phyloP scores from a whole-genome alignment of 2,797 vertebrate genomes.

The Danio tinwini region DNA sequence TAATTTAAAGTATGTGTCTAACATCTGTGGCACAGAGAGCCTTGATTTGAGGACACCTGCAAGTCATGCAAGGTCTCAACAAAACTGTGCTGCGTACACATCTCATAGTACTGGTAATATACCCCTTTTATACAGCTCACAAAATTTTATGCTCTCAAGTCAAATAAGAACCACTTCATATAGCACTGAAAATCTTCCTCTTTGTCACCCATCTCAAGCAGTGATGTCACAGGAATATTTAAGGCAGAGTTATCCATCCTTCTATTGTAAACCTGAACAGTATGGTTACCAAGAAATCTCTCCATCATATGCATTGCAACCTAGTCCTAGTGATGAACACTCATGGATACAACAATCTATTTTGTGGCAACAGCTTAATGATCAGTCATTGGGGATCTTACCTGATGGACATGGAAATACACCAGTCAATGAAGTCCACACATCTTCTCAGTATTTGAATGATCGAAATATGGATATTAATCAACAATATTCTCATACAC shows the following conservation, averaged over 20 bases:
- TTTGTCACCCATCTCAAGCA: constrained; percentile 56
- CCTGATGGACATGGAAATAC: constrained; percentile 57
- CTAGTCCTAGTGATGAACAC: constrained; percentile 74
- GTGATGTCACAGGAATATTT: constrained; percentile 61
- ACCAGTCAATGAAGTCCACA: constrained; percentile 56
- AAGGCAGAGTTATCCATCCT: constrained; percentile 65
- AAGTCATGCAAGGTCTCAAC: constrained; percentile 73
- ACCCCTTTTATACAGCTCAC: constrained; percentile 62
- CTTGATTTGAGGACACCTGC: constrained; percentile 79
- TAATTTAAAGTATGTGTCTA: constrained; percentile 59
- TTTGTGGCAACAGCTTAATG: constrained; percentile 77
- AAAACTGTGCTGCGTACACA: constrained; percentile 65
- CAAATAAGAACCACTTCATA: constrained; percentile 59
- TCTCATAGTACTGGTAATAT: constrained; percentile 74
- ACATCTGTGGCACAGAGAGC: constrained; percentile 69
- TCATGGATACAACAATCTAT: constrained; percentile 78
- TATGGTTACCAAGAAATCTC: constrained; percentile 60
- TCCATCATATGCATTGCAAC: constrained; percentile 61
- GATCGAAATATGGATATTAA: constrained; percentile 60
- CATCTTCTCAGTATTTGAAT: constrained; percentile 54
- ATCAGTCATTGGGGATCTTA: constrained; percentile 69
- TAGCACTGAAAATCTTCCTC: constrained; percentile 71
- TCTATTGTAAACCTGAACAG: constrained; percentile 60
- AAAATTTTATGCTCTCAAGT: constrained; percentile 59
- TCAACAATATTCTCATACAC: constrained; percentile 57